Evolutionary conservation across 2,797 vertebrate genomes (phyloP), one percentile per base, ranked within the genome.

Genomic region (Eulemur mongoz): DNA sequence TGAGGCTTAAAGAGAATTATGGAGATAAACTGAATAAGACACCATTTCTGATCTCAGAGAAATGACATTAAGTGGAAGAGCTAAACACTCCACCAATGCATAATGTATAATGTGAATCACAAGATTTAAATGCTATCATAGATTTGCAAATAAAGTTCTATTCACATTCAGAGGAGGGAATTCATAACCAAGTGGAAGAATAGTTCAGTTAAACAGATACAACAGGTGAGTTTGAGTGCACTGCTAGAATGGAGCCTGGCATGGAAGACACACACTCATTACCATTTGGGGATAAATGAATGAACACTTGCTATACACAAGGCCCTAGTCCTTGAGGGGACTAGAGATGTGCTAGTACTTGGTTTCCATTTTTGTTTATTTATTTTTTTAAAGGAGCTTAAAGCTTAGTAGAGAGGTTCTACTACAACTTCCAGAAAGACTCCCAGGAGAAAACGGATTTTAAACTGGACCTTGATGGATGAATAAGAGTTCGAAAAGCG

Each of bases 361-460:
- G 22, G 32, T 83, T 61, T 67, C 63, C 79, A 4, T 70, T 35
- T 61, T 48, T 65, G 27, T 48, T 61, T 48, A 13, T 59, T 59
- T 57, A 23, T 57, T 59, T 27, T 30, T 97, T 65, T 87, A 23
- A 87, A 92, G 59, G 59, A 40, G 20, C 52, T 91, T n/a, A 50
- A 38, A 65, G 32, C 90, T 61, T 88, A 27, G 23, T 61, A 50
- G 59, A 65, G 59, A 75, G 5, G 10, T 52, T 88, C 61, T 76
- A 50, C 27, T 67, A 85, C n/a, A 35, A 67, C 65, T 72, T 93
- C 67, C 80, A 90, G 45, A 69, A 92, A 72, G 38, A 93, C 27
- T 88, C 30, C 86, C 14, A 69, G 48, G 32, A 97, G 4, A 63
- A 63, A 81, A 52, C 57, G 35, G 43, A 43, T 95, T 97, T 86